phyloP scores from a whole-genome alignment of 1,140 invertebrate species.

The Triops longicaudatus region DNA sequence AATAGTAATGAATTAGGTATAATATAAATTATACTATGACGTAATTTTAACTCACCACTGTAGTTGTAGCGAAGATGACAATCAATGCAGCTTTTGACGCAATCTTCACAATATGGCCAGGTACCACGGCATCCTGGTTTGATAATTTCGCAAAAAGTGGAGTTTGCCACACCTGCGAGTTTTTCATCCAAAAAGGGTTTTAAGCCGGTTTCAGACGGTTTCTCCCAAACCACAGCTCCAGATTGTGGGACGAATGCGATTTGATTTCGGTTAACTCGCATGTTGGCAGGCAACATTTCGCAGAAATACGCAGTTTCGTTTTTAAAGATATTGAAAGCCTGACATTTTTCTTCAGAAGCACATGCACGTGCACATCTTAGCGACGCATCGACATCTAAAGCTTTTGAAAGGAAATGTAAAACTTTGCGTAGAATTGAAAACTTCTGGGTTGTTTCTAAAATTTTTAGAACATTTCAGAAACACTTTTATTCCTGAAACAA shows the following conservation, averaged over 20 bases:
- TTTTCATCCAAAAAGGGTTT: background rate
- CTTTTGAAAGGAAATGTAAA: too few relatives aligned
- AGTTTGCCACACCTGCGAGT: background rate
- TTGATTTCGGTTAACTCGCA: background rate
- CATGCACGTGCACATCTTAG: background rate
- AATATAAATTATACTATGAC: too few relatives aligned
- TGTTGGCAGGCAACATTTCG: background rate
- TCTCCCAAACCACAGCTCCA: background rate
- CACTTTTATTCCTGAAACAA: too few relatives aligned
- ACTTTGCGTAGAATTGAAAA: too few relatives aligned
- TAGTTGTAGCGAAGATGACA: background rate
- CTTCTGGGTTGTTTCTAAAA: too few relatives aligned
- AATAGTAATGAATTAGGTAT: too few relatives aligned
- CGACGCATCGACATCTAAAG: background rate
- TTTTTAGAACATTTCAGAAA: too few relatives aligned
- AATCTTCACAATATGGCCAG: background rate
- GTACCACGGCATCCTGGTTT: background rate
- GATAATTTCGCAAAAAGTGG: background rate
- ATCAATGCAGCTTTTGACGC: background rate
- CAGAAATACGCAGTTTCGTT: background rate
- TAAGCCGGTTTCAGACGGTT: background rate
- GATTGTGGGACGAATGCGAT: background rate
- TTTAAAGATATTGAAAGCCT: background rate
- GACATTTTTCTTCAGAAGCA: background rate
- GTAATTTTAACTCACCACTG: background rate